Evolutionary conservation across 2,888 invertebrate species (phyloP), one percentile per base, ranked within the genome.

Genomic region (Agrenia bidenticulata): DNA sequence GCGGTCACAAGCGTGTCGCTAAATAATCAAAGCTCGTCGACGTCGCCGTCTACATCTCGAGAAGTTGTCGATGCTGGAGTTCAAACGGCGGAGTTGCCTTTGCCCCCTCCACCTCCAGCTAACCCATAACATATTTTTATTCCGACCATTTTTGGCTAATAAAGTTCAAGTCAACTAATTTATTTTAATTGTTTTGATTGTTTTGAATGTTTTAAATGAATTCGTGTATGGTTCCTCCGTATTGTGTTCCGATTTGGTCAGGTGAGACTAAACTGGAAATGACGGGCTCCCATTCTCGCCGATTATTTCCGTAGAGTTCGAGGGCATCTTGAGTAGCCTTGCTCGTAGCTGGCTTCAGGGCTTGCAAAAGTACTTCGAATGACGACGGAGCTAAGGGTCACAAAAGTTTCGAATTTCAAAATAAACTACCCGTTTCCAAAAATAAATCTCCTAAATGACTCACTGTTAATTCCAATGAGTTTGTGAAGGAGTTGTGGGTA

Each of bases 21-120:
- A n/a, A n/a, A n/a, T n/a, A n/a, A n/a, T n/a, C n/a, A n/a, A n/a
- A n/a, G n/a, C n/a, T n/a, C n/a, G n/a, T n/a, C n/a, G n/a, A n/a
- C n/a, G 19, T 49, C 17, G 49, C 49, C 17, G 11, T 49, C 7
- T 49, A 13, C 49, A 49, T 49, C 49, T 19, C n/a, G n/a, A n/a
- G n/a, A n/a, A n/a, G n/a, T n/a, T n/a, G 32, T 32, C 11, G 11
- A 32, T 32, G 32, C 32, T 32, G 32, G 5, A 32, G 11, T 32
- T 4, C 32, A 32, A 32, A 32, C 32, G 32, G 51, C 17, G 21
- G 51, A 51, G 4, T 21, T 51, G 4, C 51, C 51, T 19, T 23
- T 51, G 21, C 51, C 51, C 9, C 51, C 51, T 15, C 24, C 23
- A 21, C 51, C 51, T 19, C 23, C 51, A 51, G 7, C 49, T n/a